Percentiles rank a stretch among this genome's conserved stretches.
phyloP scores from a whole-genome alignment of 1,140 invertebrate species.

The Hyphantria cunea region DNA sequence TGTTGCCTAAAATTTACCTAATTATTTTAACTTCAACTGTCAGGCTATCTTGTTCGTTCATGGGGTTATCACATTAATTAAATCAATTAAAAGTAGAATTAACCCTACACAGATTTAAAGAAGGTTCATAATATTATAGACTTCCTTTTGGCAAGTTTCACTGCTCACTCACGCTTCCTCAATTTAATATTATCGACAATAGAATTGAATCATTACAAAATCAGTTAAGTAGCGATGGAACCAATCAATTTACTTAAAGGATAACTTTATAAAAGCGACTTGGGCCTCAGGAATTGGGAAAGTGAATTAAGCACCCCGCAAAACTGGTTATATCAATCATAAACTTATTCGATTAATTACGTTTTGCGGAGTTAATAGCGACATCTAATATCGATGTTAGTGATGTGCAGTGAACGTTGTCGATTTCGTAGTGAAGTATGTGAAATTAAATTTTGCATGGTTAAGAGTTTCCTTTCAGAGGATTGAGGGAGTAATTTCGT shows the following conservation, averaged over 20 bases:
- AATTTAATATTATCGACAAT: slow-evolving; percentile 47
- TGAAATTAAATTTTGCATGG: not conserved
- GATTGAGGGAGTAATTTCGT: not conserved
- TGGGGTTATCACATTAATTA: not conserved
- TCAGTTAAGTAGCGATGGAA: slow-evolving; percentile 58
- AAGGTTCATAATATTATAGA: slow-evolving; percentile 10
- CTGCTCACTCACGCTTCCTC: slow-evolving; percentile 36
- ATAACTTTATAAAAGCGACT: slow-evolving; percentile 76
- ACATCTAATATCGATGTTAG: slow-evolving; percentile 76
- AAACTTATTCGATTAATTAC: slow-evolving; percentile 82
- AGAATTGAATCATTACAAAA: slow-evolving; percentile 61
- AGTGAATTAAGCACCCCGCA: slow-evolving; percentile 79
- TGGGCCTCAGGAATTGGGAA: slow-evolving; percentile 73
- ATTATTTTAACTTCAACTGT: too few relatives aligned
- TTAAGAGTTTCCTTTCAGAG: not conserved
- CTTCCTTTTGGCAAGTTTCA: slow-evolving; percentile 16
- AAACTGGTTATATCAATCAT: slow-evolving; percentile 82
- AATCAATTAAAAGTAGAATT: not conserved
- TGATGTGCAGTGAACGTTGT: slow-evolving; percentile 38
- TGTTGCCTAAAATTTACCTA: too few relatives aligned
- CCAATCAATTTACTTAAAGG: slow-evolving; percentile 75
- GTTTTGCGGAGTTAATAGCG: slow-evolving; percentile 82
- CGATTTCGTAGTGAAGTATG: slow-evolving; percentile 21
- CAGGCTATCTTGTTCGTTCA: not conserved
- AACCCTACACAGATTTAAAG: not conserved